Conservation (phyloP, 2,797 vertebrate species). For the Channallabes apus region DNA sequence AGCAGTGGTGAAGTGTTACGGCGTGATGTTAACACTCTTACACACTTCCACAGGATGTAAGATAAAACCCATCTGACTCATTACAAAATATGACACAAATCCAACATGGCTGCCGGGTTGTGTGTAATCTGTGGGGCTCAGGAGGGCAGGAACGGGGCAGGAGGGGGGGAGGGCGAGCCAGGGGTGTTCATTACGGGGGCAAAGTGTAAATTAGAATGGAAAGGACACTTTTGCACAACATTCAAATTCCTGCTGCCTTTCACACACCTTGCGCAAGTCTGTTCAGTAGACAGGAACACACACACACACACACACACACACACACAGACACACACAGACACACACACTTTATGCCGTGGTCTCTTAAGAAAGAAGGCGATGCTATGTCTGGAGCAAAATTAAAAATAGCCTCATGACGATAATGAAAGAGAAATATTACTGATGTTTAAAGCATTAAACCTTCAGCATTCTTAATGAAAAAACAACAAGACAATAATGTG, state of each 20-base stretch:
- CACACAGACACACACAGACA: not conserved
- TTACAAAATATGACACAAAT: not conserved
- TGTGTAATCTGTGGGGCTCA: constrained; percentile 57
- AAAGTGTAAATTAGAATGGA: constrained; percentile 6
- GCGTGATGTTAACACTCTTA: not conserved
- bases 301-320: not conserved
- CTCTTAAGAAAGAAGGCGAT: not conserved
- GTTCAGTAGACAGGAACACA: not conserved
- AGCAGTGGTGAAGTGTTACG: not conserved
- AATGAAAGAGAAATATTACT: not conserved
- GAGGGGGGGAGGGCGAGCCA: not conserved
- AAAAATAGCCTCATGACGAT: not conserved
- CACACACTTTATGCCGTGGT: not conserved
- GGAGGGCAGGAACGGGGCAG: constrained; percentile 14
- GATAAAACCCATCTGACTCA: not conserved
- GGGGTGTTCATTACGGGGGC: not conserved
- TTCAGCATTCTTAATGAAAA: not conserved
- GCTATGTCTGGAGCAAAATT: too few relatives aligned
- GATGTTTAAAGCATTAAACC: not conserved
- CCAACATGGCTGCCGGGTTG: not conserved
- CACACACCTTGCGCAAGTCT: not conserved
- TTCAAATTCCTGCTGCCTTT: constrained; percentile 14
- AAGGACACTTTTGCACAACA: constrained; percentile 16
- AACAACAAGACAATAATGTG: not conserved
- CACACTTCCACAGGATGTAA: not conserved